Conservation (phyloP, 2,888 invertebrate species). For the Volucella inflata region DNA sequence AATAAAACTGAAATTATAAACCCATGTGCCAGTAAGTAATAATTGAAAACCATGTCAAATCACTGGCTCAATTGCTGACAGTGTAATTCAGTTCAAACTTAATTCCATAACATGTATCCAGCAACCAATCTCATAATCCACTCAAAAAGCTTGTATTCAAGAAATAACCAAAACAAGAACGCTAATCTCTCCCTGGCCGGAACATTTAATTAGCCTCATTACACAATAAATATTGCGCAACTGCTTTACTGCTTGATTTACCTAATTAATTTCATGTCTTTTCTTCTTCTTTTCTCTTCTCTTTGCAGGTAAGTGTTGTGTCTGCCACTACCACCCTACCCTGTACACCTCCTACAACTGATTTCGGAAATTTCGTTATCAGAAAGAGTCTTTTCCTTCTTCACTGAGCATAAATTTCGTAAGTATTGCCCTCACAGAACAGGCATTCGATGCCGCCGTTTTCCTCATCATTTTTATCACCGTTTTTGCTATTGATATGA, state of each 20-base stretch:
- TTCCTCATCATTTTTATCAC: background rate
- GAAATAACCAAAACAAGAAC: conserved; percentile 8
- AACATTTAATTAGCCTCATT: conserved; percentile 59
- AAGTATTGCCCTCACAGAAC: conserved; percentile 39
- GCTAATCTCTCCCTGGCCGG: conserved; percentile 23
- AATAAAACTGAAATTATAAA: too few relatives aligned
- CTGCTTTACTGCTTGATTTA: conserved; percentile 31
- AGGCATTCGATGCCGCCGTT: background rate
- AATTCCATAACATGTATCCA: conserved; percentile 29
- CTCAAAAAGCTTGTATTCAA: conserved; percentile 25
- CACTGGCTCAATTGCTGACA: conserved; percentile 2
- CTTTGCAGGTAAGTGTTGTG: conserved; percentile 55
- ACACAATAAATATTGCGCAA: conserved; percentile 50
- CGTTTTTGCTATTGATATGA: conserved; percentile 6
- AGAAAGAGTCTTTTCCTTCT: conserved; percentile 38
- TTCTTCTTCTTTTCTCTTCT: conserved; percentile 34
- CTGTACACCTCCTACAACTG: conserved; percentile 11
- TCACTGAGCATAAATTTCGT: conserved; percentile 47
- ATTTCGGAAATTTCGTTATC: conserved; percentile 52
- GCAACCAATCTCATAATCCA: conserved; percentile 30
- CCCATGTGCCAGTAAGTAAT: too few relatives aligned
- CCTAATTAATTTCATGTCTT: conserved; percentile 60
- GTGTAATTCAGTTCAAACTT: conserved; percentile 35
- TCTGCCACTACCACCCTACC: too few relatives aligned
- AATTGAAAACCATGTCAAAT: background rate